Evolutionary conservation across 2,113 vertebrate genomes (phyloP), one percentile per base, ranked within the genome.

Genomic region (Chelonoidis abingdonii): DNA sequence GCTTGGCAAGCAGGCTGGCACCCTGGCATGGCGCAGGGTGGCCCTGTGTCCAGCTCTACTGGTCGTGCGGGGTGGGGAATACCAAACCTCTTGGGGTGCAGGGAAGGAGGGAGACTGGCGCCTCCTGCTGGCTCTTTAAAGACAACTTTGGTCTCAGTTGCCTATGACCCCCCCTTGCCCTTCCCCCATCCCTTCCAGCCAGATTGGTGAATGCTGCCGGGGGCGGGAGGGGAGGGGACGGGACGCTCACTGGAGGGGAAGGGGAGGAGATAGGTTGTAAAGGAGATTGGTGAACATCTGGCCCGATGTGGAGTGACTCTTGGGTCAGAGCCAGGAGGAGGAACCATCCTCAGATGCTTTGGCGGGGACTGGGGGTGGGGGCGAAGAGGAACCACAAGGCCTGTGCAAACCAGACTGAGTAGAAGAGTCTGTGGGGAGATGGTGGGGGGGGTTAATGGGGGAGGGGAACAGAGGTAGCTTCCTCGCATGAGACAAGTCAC

Each of bases 231-330:
- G 8, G 50, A 11, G 44, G 44, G 62, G 50, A 17, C n/a, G 44
- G 62, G 50, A 41, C 29, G 81, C 78, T 86, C 75, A 59, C 50
- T 57, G 57, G 54, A 57, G 89, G 59, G 75, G 76, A 84, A 76
- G 82, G 38, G 19, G 49, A 78, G 87, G 84, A 69, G 78, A 49
- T 22, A 44, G 41, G 54, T 41, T 80, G 35, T 86, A 69, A 56
- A 82, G 54, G 80, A 80, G 81, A 83, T 84, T 53, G 78, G 59
- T n/a, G 89, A 87, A 90, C 84, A 80, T 87, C 85, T 84, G 88
- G 89, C 57, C 65, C 47, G 80, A 88, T 92, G 69, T 90, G 80
- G 89, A 90, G 85, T 86, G 84, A 87, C 80, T 87, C 75, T 87
- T 90, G 89, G 81, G 83, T 78, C 57, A 54, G 89, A 80, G 93